Evolutionary conservation across 2,797 vertebrate species (phyloP).

Genomic region (Trematomus bernacchii): DNA sequence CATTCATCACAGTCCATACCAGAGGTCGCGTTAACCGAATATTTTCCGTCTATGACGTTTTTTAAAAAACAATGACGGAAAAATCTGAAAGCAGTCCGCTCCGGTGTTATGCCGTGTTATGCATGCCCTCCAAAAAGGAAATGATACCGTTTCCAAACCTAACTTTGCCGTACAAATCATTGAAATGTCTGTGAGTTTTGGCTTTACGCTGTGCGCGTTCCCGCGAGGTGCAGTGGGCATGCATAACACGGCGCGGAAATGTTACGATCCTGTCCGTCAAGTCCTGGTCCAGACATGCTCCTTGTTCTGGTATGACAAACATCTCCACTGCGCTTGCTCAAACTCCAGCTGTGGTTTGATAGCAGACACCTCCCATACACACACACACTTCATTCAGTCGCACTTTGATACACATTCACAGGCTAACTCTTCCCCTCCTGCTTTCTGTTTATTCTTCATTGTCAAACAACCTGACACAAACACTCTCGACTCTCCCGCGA

Average conservation of each 20-base stretch:
- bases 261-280: too few relatives aligned
- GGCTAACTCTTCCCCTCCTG: conserved; percentile 10
- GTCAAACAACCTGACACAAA: conserved; percentile 54
- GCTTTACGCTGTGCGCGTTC: too few relatives aligned
- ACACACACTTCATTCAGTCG: conserved; percentile 38
- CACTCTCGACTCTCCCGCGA: conserved; percentile 20
- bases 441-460: conserved; percentile 54
- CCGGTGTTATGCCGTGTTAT: too few relatives aligned
- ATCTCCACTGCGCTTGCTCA: conserved; percentile 57
- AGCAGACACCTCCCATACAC: conserved; percentile 36
- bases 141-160: too few relatives aligned
- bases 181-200: too few relatives aligned
- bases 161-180: too few relatives aligned
- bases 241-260: too few relatives aligned
- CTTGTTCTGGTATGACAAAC: conserved; percentile 74
- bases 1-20: conserved; percentile 53
- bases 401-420: conserved; percentile 40
- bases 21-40: not conserved
- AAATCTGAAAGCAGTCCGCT: too few relatives aligned
- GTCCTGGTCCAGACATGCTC: conserved; percentile 67
- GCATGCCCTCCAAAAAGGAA: too few relatives aligned
- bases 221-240: too few relatives aligned
- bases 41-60: too few relatives aligned
- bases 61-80: too few relatives aligned
- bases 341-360: conserved; percentile 46